Conservation (phyloP, 2,888 invertebrate species). For the Tiliacea aurago region DNA sequence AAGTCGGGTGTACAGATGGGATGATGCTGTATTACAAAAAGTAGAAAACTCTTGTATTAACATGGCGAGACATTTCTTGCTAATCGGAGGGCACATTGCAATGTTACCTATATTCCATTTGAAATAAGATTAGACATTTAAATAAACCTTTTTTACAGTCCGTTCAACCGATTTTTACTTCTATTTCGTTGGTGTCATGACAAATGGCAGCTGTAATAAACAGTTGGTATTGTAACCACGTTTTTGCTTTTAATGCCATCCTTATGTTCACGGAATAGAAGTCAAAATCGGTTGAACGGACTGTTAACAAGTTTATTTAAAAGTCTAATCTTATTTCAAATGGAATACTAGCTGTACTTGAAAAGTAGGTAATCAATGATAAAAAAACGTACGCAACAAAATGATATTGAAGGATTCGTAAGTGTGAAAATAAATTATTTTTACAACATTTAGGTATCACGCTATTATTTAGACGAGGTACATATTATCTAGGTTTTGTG, state of each 20-base stretch:
- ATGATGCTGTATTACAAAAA: slow-evolving; percentile 35
- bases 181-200: no score
- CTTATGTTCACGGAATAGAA: no score
- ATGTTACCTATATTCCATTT: no score
- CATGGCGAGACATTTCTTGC: slow-evolving; percentile 7
- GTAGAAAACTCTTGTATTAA: slow-evolving; percentile 16
- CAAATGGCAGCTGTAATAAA: no score
- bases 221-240: no score
- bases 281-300: no score
- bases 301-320: no score
- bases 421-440: slow-evolving; percentile 4
- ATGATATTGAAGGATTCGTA: slow-evolving; percentile 12
- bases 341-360: not conserved
- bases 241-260: no score
- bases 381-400: slow-evolving; percentile 5
- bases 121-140: no score
- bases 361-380: not conserved
- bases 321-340: no score
- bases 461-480: slow-evolving; percentile 35
- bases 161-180: no score
- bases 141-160: no score
- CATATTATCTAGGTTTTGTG: slow-evolving; percentile 49
- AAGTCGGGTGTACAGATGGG: slow-evolving; percentile 1
- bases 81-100: slow-evolving; percentile 8
- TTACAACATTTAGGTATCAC: slow-evolving; percentile 32